Conservation (phyloP, 2,888 invertebrate genomes). For the Drosophila borealis region DNA sequence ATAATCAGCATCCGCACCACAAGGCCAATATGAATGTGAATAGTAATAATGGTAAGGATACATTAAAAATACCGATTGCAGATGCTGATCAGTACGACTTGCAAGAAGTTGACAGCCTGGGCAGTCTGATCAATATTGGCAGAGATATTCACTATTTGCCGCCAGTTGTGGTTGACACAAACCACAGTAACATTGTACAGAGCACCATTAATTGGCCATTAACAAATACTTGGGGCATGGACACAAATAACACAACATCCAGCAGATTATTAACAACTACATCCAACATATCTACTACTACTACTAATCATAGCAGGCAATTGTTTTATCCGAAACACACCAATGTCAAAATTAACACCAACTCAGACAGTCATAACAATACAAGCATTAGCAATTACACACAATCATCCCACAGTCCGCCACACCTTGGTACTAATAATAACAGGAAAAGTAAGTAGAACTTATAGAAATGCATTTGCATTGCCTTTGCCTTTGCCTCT, state of each 20-base stretch:
- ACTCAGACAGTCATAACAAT: slow-evolving; percentile 54
- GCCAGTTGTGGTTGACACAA: slow-evolving; percentile 79
- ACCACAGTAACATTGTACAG: slow-evolving; percentile 82
- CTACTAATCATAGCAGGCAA: slow-evolving; percentile 45
- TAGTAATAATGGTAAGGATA: slow-evolving; percentile 70
- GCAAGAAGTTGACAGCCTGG: slow-evolving; percentile 45
- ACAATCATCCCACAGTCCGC: slow-evolving; percentile 86
- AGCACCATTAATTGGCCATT: slow-evolving; percentile 81
- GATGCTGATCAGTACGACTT: slow-evolving; percentile 39
- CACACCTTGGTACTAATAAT: slow-evolving; percentile 86
- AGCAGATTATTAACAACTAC: slow-evolving; percentile 19
- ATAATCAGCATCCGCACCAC: slow-evolving; percentile 75
- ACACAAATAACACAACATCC: slow-evolving; percentile 17
- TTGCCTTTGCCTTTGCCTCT: background rate
- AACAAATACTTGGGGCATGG: slow-evolving; percentile 26
- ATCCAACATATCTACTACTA: slow-evolving; percentile 28
- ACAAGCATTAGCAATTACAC: slow-evolving; percentile 70
- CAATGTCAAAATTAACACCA: slow-evolving; percentile 75
- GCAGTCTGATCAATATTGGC: slow-evolving; percentile 37
- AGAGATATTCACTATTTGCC: slow-evolving; percentile 52
- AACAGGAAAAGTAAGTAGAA: slow-evolving; percentile 70
- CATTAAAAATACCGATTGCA: slow-evolving; percentile 21
- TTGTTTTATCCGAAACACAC: slow-evolving; percentile 71
- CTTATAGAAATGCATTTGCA: slow-evolving; percentile 26
- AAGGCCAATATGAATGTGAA: slow-evolving; percentile 75